Evolutionary conservation across 2,113 vertebrate species (phyloP).

Genomic region (Atractosteus spatula): DNA sequence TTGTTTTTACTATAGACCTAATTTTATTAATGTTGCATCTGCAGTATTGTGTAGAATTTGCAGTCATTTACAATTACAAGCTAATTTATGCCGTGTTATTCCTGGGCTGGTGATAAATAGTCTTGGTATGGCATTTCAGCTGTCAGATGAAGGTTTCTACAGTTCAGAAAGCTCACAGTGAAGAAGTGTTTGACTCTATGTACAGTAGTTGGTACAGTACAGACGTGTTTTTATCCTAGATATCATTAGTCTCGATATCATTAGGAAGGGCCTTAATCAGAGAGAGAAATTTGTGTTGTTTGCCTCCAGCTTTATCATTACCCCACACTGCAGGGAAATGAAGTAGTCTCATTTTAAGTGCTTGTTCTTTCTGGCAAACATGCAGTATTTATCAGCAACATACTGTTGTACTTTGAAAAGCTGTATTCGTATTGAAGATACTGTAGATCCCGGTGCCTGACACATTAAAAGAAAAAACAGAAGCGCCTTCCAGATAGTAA

Average conservation of each 20-base stretch:
- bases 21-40: background rate
- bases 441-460: no score
- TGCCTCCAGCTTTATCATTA: slow-evolving; percentile 59
- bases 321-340: slow-evolving; percentile 60
- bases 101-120: slow-evolving; percentile 11
- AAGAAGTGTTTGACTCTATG: slow-evolving; percentile 14
- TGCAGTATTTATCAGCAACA: no score
- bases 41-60: background rate
- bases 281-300: slow-evolving; percentile 57
- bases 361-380: no score
- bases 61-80: background rate
- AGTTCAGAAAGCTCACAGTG: background rate
- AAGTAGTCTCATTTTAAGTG: slow-evolving; percentile 43
- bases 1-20: no score
- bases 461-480: no score
- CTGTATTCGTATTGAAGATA: no score
- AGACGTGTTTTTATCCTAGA: slow-evolving; percentile 50
- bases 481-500: no score
- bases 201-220: background rate
- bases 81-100: slow-evolving; percentile 7
- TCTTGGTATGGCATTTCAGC: slow-evolving; percentile 4
- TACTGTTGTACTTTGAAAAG: no score
- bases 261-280: slow-evolving; percentile 65
- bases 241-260: slow-evolving; percentile 49
- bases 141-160: background rate